A percentile compares a stretch with the other conserved stretches of the same genome.
Evolutionary conservation across 2,797 vertebrate species (phyloP).

Genomic region (Pseudochirops cupreus): DNA sequence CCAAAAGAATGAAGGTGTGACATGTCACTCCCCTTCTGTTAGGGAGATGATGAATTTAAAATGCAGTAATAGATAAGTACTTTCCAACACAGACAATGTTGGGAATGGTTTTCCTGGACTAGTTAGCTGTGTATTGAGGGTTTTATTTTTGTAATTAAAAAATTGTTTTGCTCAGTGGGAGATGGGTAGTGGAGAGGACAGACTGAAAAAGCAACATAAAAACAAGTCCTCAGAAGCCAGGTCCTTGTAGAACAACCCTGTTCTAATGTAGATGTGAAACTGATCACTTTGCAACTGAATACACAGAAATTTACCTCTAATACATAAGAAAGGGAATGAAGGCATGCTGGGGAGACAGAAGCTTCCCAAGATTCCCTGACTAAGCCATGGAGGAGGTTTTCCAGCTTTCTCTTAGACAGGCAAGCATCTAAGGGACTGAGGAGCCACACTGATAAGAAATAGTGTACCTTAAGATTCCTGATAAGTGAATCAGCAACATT

Average conservation of each 20-base stretch:
- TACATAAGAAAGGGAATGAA: neutral
- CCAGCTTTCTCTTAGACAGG: slow-evolving; percentile 14
- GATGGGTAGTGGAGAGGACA: neutral
- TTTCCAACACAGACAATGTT: neutral
- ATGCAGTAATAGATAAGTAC: neutral
- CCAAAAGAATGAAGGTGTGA: neutral
- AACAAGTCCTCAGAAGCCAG: neutral
- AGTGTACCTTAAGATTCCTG: slow-evolving; percentile 61
- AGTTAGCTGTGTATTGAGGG: neutral
- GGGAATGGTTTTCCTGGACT: neutral
- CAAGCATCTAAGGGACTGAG: neutral
- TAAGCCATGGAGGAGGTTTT: neutral
- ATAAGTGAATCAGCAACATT: slow-evolving; percentile 73
- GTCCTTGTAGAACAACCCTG: neutral
- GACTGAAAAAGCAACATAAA: neutral
- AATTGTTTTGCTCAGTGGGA: neutral
- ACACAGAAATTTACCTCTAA: slow-evolving; percentile 18
- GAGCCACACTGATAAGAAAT: slow-evolving; percentile 6
- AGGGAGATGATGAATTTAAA: neutral
- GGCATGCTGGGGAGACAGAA: neutral
- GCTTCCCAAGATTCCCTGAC: slow-evolving; percentile 32
- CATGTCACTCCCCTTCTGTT: neutral
- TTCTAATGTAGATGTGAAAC: neutral
- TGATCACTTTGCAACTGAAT: neutral
- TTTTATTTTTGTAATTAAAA: neutral